Conservation (phyloP, 35 echinoderm and acorn worm genomes). For the Ophioderma brevispina region DNA sequence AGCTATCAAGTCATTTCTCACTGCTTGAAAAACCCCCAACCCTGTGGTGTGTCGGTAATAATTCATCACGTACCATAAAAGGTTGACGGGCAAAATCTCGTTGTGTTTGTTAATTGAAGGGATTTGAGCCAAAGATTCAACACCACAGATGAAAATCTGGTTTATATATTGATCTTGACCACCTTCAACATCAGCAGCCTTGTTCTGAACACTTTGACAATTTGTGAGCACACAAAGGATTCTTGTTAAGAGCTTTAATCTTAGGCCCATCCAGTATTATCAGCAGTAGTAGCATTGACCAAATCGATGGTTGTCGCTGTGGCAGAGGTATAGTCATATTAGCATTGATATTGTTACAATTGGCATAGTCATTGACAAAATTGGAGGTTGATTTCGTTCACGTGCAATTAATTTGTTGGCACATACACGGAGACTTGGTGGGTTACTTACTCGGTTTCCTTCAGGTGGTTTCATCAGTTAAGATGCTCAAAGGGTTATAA, state of each 20-base stretch:
- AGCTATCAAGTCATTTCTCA: too few relatives aligned
- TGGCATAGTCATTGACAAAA: too few relatives aligned
- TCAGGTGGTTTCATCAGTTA: too few relatives aligned
- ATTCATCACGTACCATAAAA: background rate
- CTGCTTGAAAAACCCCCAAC: too few relatives aligned
- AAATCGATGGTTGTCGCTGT: background rate
- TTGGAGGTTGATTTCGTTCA: background rate
- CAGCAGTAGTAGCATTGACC: background rate
- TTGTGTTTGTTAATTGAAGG: slow-evolving; percentile 22
- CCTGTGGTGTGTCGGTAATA: background rate
- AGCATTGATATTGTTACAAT: background rate
- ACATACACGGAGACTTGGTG: background rate
- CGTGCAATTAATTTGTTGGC: too few relatives aligned
- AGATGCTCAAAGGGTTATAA: background rate
- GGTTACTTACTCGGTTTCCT: background rate
- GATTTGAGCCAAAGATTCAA: slow-evolving; percentile 41
- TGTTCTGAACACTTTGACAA: slow-evolving; percentile 32
- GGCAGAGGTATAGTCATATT: background rate
- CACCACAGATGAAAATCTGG: slow-evolving; percentile 23
- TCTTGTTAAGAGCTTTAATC: too few relatives aligned
- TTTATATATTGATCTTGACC: background rate
- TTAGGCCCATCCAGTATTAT: background rate
- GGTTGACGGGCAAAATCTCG: slow-evolving; percentile 30
- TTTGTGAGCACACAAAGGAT: slow-evolving; percentile 20
- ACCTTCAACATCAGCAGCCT: slow-evolving; percentile 25